phyloP scores from a whole-genome alignment of 2,888 invertebrate genomes.

The Halictus ligatus region DNA sequence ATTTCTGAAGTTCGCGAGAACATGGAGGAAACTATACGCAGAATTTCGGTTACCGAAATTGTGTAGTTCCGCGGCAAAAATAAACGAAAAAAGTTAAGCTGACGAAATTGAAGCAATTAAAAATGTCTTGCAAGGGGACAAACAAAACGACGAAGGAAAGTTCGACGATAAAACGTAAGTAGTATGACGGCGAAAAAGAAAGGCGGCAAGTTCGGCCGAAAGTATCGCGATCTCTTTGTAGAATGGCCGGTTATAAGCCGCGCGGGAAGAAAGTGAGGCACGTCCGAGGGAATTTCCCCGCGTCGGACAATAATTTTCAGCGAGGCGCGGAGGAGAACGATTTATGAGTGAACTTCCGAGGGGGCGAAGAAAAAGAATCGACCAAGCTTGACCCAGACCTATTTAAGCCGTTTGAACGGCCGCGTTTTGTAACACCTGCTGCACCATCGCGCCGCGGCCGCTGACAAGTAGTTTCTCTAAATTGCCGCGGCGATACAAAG shows the following conservation, averaged over 20 bases:
- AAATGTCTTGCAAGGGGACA: not conserved
- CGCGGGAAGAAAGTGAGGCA: slow-evolving; percentile 5
- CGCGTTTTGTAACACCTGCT: slow-evolving; percentile 53
- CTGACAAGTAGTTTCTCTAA: slow-evolving; percentile 44
- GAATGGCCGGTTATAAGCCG: not conserved
- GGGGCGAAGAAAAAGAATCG: slow-evolving; percentile 46
- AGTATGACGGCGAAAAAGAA: not conserved
- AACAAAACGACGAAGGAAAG: not conserved
- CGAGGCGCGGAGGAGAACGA: slow-evolving; percentile 30
- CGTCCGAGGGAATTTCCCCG: slow-evolving; percentile 17
- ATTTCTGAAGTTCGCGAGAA: not conserved
- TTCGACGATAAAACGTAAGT: not conserved
- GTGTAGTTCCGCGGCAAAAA: not conserved
- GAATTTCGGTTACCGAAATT: not conserved
- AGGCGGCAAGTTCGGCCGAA: not conserved
- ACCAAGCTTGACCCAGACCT: slow-evolving; percentile 57
- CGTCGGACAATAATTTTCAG: slow-evolving; percentile 42
- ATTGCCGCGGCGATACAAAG: slow-evolving; percentile 40
- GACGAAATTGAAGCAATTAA: not conserved
- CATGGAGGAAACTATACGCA: not conserved
- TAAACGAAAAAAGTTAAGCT: too few relatives aligned
- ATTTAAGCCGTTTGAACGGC: slow-evolving; percentile 63
- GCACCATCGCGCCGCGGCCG: slow-evolving; percentile 23
- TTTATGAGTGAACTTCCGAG: slow-evolving; percentile 53
- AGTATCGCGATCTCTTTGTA: not conserved